Evolutionary conservation across 2,113 vertebrate genomes (phyloP).

Genomic region (Centropus bengalensis): DNA sequence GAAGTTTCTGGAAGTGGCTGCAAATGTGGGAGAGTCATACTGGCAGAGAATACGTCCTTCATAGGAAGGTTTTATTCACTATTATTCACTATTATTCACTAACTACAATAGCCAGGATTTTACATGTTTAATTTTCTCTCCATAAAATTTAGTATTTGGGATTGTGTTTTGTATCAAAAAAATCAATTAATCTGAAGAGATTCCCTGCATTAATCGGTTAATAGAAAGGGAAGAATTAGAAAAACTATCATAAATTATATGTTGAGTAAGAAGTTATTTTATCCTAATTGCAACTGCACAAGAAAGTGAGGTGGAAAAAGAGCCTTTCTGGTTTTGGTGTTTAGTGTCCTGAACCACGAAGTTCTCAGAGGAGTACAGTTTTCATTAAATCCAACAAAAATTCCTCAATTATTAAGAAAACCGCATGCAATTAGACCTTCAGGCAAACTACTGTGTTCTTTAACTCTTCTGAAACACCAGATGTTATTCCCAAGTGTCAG

Average conservation of each 20-base stretch:
- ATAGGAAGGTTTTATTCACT: neutral
- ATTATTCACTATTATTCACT: neutral
- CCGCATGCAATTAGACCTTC: neutral
- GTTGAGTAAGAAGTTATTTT: neutral
- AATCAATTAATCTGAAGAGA: neutral
- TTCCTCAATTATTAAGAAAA: neutral
- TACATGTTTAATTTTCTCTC: neutral
- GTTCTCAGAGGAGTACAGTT: neutral
- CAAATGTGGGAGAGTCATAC: rapidly evolving
- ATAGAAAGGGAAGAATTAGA: neutral
- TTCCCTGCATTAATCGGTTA: neutral
- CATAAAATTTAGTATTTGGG: neutral
- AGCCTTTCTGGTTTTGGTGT: neutral
- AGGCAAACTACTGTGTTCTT: neutral
- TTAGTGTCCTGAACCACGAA: neutral
- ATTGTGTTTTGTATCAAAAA: neutral
- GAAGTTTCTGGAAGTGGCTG: neutral
- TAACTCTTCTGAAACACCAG: neutral
- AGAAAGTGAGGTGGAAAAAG: neutral
- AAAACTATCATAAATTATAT: neutral
- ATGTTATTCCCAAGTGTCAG: neutral
- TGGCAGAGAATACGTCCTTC: neutral
- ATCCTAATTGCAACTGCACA: neutral
- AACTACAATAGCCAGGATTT: neutral
- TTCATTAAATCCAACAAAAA: neutral